These are phyloP conservation scores for Limnephilus auricula DNA, from an alignment of 2,888 invertebrate genomes.

Conservation along the genomic window DNA sequence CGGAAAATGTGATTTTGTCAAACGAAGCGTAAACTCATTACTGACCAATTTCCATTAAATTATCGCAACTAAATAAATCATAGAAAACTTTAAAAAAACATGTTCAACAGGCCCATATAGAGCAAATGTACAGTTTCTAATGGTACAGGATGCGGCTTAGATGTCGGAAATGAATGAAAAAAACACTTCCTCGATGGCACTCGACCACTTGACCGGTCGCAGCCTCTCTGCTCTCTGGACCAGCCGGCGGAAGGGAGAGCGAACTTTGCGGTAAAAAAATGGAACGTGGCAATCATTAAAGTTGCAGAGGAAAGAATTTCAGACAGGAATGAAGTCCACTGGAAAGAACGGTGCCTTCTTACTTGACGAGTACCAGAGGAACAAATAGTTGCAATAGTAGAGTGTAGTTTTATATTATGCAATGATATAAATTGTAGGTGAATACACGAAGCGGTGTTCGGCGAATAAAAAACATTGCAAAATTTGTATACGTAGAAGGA, in stretches of 20 bases:
- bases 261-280: neutral
- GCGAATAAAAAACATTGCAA: neutral
- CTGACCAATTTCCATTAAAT: neutral
- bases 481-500: neutral
- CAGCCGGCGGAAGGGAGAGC: neutral
- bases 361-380: neutral
- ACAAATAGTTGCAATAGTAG: neutral
- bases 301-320: neutral
- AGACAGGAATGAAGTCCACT: constrained; percentile 18
- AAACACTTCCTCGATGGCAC: constrained; percentile 31
- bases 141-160: constrained; percentile 12
- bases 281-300: constrained; percentile 13
- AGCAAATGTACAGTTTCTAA: constrained; percentile 23
- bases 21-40: neutral
- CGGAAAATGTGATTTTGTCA: neutral
- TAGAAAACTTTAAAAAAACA: neutral
- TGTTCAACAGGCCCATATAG: neutral
- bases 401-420: neutral
- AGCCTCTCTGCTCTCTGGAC: neutral
- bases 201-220: neutral
- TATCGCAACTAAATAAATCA: neutral
- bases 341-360: neutral
- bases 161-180: constrained; percentile 10
- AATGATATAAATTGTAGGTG: neutral
- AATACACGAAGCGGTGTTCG: neutral